A percentile compares a stretch with the other conserved stretches of the same genome.
Evolutionary conservation across 2,113 vertebrate species (phyloP).

Genomic region (Esox niger): DNA sequence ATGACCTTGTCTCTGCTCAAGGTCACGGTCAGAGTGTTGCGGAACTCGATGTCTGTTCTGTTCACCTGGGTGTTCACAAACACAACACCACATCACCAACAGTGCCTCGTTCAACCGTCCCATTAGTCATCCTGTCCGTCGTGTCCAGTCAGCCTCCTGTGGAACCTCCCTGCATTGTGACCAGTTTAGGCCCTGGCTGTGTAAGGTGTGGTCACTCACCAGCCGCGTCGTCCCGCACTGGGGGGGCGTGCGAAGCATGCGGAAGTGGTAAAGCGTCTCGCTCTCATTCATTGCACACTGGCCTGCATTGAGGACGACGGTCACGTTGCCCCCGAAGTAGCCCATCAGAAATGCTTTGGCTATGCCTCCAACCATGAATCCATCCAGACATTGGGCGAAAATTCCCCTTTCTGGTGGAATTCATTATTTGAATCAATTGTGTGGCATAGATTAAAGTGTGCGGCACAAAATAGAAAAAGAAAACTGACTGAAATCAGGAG

Average conservation of each 20-base stretch:
- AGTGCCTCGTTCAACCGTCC: too few species aligned
- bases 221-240: conserved; percentile 58
- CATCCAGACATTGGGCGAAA: conserved; percentile 59
- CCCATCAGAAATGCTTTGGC: conserved; percentile 59
- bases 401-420: conserved; percentile 60
- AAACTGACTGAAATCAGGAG: too few species aligned
- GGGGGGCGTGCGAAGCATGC: conserved; percentile 15
- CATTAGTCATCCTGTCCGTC: too few species aligned
- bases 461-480: too few species aligned
- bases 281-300: conserved; percentile 50
- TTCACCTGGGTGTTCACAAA: conserved; percentile 52
- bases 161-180: neutral
- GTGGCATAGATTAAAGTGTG: too few species aligned
- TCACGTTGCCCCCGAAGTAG: conserved; percentile 38
- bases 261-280: conserved; percentile 45
- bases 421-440: too few species aligned
- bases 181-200: neutral
- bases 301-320: conserved; percentile 62
- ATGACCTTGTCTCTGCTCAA: conserved; percentile 37
- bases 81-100: too few species aligned
- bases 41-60: conserved; percentile 55
- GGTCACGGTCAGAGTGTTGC: conserved; percentile 53
- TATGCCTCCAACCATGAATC: conserved; percentile 53
- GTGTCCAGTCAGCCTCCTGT: neutral
- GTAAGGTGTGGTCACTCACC: conserved; percentile 36